Conservation (phyloP, 2,797 vertebrate species). For the Pachyuromys duprasi region DNA sequence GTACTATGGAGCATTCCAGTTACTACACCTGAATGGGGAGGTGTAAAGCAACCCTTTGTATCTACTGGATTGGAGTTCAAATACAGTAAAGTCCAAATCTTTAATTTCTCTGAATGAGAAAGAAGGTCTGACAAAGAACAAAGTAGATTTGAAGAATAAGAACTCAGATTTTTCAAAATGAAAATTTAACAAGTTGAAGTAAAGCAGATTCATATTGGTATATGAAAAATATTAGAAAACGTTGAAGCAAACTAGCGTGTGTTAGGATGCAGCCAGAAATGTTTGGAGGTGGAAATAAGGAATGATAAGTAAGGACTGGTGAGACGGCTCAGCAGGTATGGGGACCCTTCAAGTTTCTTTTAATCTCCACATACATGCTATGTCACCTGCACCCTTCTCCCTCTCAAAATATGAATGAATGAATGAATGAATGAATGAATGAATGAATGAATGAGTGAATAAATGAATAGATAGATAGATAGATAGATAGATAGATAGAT, state of each 20-base stretch:
- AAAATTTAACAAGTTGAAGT: constrained; percentile 43
- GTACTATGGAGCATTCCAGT: no score
- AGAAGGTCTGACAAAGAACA: constrained; percentile 13
- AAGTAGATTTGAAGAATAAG: background rate
- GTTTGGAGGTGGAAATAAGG: background rate
- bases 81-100: no score
- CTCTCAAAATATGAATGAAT: no score
- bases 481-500: no score
- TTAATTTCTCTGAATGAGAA: background rate
- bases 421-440: no score
- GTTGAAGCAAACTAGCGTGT: background rate
- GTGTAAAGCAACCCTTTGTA: no score
- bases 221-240: background rate
- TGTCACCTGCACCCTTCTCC: background rate
- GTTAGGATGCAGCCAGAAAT: background rate
- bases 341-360: background rate
- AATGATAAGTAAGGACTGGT: background rate
- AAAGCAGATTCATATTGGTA: constrained; percentile 13
- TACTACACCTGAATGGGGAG: no score
- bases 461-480: no score
- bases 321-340: background rate
- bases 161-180: background rate
- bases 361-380: background rate
- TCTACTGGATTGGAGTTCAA: no score
- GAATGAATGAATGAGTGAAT: no score